Evolutionary conservation across 2,113 vertebrate species (phyloP), one percentile per base, ranked within the genome.

Genomic region (Tinamus guttatus): DNA sequence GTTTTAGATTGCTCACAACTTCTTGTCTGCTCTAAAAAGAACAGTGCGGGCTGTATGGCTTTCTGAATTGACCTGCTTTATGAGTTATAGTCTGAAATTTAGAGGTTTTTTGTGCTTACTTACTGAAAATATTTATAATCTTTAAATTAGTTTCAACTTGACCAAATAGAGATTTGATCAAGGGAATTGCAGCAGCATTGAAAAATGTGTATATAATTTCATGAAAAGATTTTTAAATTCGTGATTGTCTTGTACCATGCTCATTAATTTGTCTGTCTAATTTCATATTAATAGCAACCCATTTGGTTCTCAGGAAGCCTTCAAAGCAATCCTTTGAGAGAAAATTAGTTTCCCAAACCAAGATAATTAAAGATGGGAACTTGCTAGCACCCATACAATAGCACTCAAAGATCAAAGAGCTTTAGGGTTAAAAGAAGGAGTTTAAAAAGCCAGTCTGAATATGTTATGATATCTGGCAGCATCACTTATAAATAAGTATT

Each of bases 351-450:
- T 91, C 45, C 43, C 78, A 88, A 84, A 75, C 89, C 85, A 86
- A 88, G 69, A 93, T 95, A 81, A 94, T 93, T 90, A 88, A 88
- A 92, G 34, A 88, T 32, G 47, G 11, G 49, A 95, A 94, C 82
- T 90, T 94, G 76, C 58, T 90, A 88, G 85, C 67, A 83, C 64
- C 34, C 79, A 36, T 88, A 88, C 69, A 94, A 84, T 81, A 81
- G 27, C 21, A 40, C 77, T 88, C 58, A 90, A 93, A 94, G 91
- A 95, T 93, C 76, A 95, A 95, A 93, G 64, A 88, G 65, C 30
- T 86, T 81, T 86, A 87, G 82, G 76, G 87, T 93, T 96, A 96
- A 94, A 88, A 93, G 41, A 59, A 70, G n/a, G 14, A 85, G 8
- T 19, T 90, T 85, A n/a, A 83, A 93, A 95, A 93, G 16, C 9